Evolutionary conservation across 2,113 vertebrate genomes (phyloP).

Genomic region (Tetrao urogallus): DNA sequence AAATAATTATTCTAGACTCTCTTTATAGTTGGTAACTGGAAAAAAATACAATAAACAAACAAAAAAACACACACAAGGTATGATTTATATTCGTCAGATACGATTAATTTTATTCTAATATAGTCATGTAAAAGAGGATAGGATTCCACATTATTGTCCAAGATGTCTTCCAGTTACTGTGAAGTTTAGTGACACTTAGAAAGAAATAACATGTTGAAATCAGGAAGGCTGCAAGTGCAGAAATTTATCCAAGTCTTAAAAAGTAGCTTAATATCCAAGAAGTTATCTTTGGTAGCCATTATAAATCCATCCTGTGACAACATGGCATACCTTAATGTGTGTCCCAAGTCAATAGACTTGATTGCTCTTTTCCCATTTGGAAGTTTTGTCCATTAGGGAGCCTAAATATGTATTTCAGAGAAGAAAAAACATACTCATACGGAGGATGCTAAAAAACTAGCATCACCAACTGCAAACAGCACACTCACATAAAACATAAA

Average conservation of each 20-base stretch:
- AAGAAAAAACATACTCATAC: fast-evolving
- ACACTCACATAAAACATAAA: background rate
- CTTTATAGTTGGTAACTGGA: background rate
- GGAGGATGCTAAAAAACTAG: background rate
- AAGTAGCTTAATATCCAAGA: background rate
- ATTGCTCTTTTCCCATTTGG: background rate
- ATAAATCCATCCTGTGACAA: background rate
- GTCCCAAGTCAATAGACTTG: background rate
- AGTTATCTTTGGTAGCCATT: background rate
- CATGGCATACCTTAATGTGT: background rate
- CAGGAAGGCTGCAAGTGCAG: background rate
- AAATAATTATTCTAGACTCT: background rate
- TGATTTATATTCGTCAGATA: background rate
- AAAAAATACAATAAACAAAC: too few relatives aligned
- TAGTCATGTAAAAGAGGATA: background rate
- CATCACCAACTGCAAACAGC: background rate
- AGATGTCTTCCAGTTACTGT: background rate
- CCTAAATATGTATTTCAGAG: background rate
- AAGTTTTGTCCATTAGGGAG: background rate
- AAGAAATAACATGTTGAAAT: background rate
- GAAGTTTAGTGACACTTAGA: background rate
- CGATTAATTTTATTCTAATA: background rate
- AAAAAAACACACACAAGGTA: background rate
- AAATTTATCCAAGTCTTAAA: background rate
- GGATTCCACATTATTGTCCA: background rate